Evolutionary conservation across 2,888 invertebrate species (phyloP), one percentile per base, ranked within the genome.

Genomic region (Agonopterix alstromeriana): DNA sequence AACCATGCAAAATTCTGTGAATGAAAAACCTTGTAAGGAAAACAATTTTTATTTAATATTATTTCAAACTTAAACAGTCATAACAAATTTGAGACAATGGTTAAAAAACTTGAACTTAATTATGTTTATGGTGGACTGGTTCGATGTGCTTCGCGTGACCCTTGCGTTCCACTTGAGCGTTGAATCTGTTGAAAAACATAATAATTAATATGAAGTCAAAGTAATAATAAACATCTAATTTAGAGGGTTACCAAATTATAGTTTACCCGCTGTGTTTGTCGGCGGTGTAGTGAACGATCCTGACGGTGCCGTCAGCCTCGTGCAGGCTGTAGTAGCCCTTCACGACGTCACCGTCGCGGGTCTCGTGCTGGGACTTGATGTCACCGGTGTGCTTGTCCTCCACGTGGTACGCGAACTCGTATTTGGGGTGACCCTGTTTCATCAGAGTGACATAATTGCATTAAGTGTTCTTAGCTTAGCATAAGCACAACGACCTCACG

Each of bases 321-420:
- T 86, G 82, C 46, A 90, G 73, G 35, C 82, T 78, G 70, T 91
- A 91, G 63, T 89, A 62, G 40, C 91, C 91, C 67, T 88, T 83
- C 47, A 91, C 91, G 35, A 78, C 82, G 60, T 91, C 86, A 2
- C 91, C 91, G 67, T 89, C 85, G 49, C 82, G 77, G 53, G 77
- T 72, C 67, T 90, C 90, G 42, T 79, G 70, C 66, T 85, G 85
- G 42, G 72, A 67, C 68, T 87, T 85, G 58, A 72, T 65, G 65
- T 89, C 89, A n/a, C 86, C 86, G 49, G 89, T 89, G 66, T 87
- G 82, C 38, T 73, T 77, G 63, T 89, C 89, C 51, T 76, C 68
- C 41, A 89, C 89, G 57, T 82, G 82, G 67, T 89, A 89, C 54
- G 73, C 82, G 61, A 82, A 87, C 43, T 63, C 64, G 50, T 73